Evolutionary conservation across 2,888 invertebrate species (phyloP).

Genomic region (Lepidocyrtinus sp.): DNA sequence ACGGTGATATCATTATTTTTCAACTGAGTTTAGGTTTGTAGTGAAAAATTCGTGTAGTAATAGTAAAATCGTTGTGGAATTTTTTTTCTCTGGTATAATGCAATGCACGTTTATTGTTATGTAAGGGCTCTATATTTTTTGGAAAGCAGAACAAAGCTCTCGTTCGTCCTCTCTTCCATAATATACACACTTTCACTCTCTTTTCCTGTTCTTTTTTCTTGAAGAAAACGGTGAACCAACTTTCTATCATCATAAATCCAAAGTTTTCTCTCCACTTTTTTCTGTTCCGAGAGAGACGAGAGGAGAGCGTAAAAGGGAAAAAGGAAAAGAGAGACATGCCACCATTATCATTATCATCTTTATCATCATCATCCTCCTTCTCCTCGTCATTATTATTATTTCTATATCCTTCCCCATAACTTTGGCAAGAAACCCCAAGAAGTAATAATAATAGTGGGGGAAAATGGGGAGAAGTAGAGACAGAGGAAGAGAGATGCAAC

Average conservation of each 20-base stretch:
- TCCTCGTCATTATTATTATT: conserved; percentile 54
- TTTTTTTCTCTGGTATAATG: neutral
- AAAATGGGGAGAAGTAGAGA: no score
- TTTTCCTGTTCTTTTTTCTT: conserved; percentile 54
- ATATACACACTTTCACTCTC: conserved; percentile 59
- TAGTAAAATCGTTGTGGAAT: neutral
- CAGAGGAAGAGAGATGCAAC: conserved; percentile 11
- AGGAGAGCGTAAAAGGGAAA: conserved; percentile 30
- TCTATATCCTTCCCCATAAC: conserved; percentile 40
- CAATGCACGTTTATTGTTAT: neutral
- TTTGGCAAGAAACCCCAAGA: conserved; percentile 17
- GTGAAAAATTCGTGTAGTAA: neutral
- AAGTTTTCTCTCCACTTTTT: conserved; percentile 62
- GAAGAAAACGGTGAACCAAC: conserved; percentile 39
- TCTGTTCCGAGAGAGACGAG: conserved; percentile 46
- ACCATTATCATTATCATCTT: conserved; percentile 28
- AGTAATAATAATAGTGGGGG: conserved; percentile 6
- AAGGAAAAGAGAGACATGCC: conserved; percentile 53
- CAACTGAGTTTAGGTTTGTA: neutral
- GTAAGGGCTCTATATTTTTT: neutral
- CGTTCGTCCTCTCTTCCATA: conserved; percentile 56
- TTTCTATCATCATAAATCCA: conserved; percentile 65
- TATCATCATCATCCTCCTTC: conserved; percentile 22
- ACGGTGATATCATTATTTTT: conserved; percentile 1
- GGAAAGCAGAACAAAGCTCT: conserved; percentile 20